Base-by-base conservation (phyloP, 2,113 vertebrate species). In the Zapornia atra region DNA sequence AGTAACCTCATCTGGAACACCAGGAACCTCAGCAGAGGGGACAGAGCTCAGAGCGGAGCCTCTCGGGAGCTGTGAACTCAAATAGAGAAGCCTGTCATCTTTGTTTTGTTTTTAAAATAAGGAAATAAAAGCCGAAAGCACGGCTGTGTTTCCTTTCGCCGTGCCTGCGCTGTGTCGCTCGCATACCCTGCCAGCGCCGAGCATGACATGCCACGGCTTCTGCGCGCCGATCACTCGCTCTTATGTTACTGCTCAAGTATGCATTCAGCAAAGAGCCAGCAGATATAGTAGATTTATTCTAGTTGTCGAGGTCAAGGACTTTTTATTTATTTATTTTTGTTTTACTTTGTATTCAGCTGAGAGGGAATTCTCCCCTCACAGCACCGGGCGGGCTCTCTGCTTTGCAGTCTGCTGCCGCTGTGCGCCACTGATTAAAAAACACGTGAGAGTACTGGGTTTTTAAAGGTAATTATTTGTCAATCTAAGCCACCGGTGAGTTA, bases 381-480 rank as follows among this genome's bases (percentile, higher is more conserved):
- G 29, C 24, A 5, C 42, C 44, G 20, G 50, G n/a, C 38, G 36
- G 5, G 22, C 34, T 29, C n/a, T 88, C 76, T 90, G 77, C 66
- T 92, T 75, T 65, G 80, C 65, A 15, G 29, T 26, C 71, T 88
- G 10, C 87, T 65, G 44, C 50, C 85, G 72, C 85, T 73, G 82
- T 8, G 5, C 50, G n/a, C n/a, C 71, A 38, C 88, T 50, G 78
- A 96, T 83, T 91, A 85, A n/a, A 38, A 68, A 59, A 46, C 82
- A 91, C 40, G 64, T 89, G 87, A 94, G 84, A 82, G 88, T 15
- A 29, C n/a, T n/a, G n/a, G n/a, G n/a, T n/a, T 94, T 95, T 87
- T 79, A 89, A 97, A 95, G 94, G 90, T 97, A 96, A 96, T 81
- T 94, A 91, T 96, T 97, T 96, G 97, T 96, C 96, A 94, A 15